Base-by-base conservation (phyloP, 2,113 vertebrate species). In the Ancistrus triradiatus region DNA sequence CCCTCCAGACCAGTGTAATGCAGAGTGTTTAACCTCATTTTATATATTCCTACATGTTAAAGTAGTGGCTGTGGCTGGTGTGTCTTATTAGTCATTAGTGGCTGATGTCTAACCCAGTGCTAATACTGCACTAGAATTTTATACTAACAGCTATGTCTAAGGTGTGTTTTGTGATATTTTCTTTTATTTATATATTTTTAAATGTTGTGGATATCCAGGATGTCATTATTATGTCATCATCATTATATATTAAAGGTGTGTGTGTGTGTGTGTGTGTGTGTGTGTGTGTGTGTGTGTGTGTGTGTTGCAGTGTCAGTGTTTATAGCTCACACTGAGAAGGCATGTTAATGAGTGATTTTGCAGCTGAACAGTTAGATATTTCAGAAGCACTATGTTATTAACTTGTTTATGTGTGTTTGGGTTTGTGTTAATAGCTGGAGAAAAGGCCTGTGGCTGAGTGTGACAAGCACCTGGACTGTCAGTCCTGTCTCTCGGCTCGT, bases 361-460 rank as follows among this genome's bases (percentile, higher is more conserved):
- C 49, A 64, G 38, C 19, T 47, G 28, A 56, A 18, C 17, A 51
- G 22, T 13, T 6, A n/a, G n/a, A n/a, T 28, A 33, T 38, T 35
- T 46, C 31, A 44, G 6, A 17, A 9, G 14, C 19, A 19, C 18
- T 21, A 7, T 31, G 24, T n/a, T 57, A 46, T 48, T 53, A 69
- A 18, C 9, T 7, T 66, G 4, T 49, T n/a, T 57, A 31, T 58
- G 47, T 35, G 13, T 61, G 50, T 52, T 25, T 52, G 50, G 18
- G 13, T 62, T 28, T 70, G 57, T 70, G 70, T 22, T 63, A 74
- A 35, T 74, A 98, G 95, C 84, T 98, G 28, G 84, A 89, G 74
- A 95, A 92, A 75, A 88, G 95, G 74, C 94, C 96, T 0, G 90
- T 98, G 73, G 88, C 90, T 3, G 91, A 96, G 76, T 98, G 96